Evolutionary conservation across 2,113 vertebrate genomes (phyloP), one percentile per base, ranked within the genome.

Genomic region (Cynoglossus semilaevis): DNA sequence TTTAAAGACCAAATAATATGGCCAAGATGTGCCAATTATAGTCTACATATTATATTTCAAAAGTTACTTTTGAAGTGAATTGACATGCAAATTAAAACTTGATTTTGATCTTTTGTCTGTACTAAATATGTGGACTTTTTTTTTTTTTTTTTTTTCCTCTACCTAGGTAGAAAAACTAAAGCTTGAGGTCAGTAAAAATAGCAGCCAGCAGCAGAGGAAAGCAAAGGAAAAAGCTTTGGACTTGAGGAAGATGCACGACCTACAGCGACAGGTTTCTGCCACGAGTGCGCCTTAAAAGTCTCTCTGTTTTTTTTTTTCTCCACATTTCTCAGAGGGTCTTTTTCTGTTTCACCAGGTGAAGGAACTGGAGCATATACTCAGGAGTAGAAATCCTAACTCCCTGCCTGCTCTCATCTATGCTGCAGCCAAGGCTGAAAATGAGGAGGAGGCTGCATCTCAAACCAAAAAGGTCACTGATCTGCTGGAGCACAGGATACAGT

Each of bases 351-450:
- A 36, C 47, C 66, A 99, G 96, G 93, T 99, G 55, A 96, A 93
- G 66, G 94, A 98, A 87, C 93, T 97, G 92, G 94, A 99, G 88
- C 91, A 93, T 62, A 93, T 95, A 68, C 68, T 97, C 3, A 93
- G 86, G 74, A 85, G 81, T 67, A 89, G 92, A 47, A 89, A 97
- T 54, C 95, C 95, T 62, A 97, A 97, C 87, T 97, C 95, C 17
- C 81, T 97, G 55, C 94, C 94, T 19, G 93, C 96, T 72, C 89
- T 97, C 67, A 96, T 98, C 59, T 89, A 91, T 65, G 94, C 95
- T 58, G 95, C 94, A 15, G 92, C 93, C 35, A 82, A 89, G 17
- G 89, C 89, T 60, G 66, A 48, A 0, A 63, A 60, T 13, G 44
- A 54, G 1, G 63, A 63, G 4, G 46, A 58, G 0, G 15, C 0